A percentile compares a stretch with the other conserved stretches of the same genome.
Evolutionary conservation across 2,888 invertebrate genomes (phyloP).

Genomic region (Exephanes ischioxanthus): DNA sequence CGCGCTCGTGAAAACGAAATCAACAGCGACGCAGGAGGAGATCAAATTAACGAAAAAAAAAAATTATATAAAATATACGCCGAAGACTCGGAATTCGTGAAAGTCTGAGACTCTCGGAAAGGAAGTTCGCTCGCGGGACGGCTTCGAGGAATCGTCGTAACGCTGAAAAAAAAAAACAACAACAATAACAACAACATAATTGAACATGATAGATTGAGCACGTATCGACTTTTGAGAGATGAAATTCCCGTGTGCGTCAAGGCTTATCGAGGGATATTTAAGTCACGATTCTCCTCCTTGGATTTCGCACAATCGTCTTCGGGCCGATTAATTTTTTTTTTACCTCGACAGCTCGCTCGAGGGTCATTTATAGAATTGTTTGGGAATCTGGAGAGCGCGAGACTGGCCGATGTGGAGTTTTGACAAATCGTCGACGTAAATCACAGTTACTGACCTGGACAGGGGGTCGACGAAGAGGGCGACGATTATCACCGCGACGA

Average conservation of each 20-base stretch:
- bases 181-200: conserved; percentile 9
- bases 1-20: not conserved
- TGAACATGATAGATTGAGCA: conserved; percentile 1
- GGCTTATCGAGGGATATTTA: not conserved
- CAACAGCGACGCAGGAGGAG: not conserved
- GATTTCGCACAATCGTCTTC: not conserved
- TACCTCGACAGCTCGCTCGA: not conserved
- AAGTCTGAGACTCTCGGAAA: not conserved
- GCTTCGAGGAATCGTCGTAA: not conserved
- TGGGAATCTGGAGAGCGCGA: not conserved
- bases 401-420: not conserved
- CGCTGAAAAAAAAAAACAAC: conserved; percentile 19
- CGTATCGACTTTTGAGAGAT: conserved; percentile 5
- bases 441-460: conserved; percentile 88
- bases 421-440: not conserved
- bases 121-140: not conserved
- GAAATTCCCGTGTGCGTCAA: conserved; percentile 11
- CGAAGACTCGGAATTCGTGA: not conserved
- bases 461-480: conserved; percentile 96
- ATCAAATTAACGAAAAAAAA: conserved; percentile 20
- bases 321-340: not conserved
- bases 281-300: not conserved
- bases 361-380: not conserved
- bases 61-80: not conserved
- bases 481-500: conserved; percentile 94